Base-by-base conservation (phyloP, 2,113 vertebrate species). In the Petromus typicus region DNA sequence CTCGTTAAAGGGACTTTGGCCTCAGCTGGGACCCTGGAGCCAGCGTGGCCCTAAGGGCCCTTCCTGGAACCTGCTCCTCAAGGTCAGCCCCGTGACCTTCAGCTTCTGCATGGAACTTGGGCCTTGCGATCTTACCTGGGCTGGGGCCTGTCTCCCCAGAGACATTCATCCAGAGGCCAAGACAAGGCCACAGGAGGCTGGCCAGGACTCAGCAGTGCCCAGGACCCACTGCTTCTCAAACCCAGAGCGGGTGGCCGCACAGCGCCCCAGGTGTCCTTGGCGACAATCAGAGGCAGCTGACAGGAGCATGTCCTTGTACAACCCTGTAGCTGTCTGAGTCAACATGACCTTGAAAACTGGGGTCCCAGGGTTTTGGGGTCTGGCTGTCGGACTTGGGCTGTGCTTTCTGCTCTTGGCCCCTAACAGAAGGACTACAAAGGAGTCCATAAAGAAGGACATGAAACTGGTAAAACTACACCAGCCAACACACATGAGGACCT, bases 281-380 rank as follows among this genome's bases (percentile, higher is more conserved):
- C 22, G 8, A 6, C n/a, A 34, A 81, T 67, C 69, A 1, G 43
- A 25, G 40, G 48, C n/a, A 34, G 0, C 1, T 4, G 69, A 13
- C 30, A 13, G 12, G 27, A 2, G 7, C 34, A 16, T 40, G 82
- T 75, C 78, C 23, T 61, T 59, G 37, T 6, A 0, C 7, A 59
- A 69, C 5, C 3, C 34, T 1, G 0, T 0, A 13, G 30, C 13
- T 14, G 0, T 69, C 0, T 0, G 2, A 79, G 79, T 27, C 75
- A 11, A 8, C 18, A 11, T 66, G 59, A 54, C 71, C 80, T 10
- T 18, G 88, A 56, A 40, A 85, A n/a, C 48, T 57, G 32, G 22
- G 30, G 48, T 14, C 16, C 43, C 59, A 16, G 2, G 6, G 30
- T 67, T 34, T 37, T 0, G 40, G 37, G 67, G 40, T 11, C 22